Percentiles rank a stretch among this genome's conserved stretches.
Conservation (phyloP, 92 coral and sea anemone species). For the Umimayanthus chanpuru region DNA sequence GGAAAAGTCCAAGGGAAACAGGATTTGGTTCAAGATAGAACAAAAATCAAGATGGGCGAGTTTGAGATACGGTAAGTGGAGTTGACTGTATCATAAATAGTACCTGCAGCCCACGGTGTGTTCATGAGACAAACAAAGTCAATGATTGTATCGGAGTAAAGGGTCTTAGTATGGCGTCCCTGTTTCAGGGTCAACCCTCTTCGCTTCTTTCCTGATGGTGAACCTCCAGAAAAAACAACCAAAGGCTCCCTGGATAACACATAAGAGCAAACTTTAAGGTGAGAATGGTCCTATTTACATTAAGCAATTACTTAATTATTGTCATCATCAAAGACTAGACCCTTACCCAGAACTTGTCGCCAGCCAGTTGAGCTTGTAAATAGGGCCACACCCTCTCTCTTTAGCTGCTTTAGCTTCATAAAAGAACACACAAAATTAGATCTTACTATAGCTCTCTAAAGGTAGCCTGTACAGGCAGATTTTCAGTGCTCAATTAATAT, state of each 20-base stretch:
- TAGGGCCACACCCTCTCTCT: conserved; percentile 80
- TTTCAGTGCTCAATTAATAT: too few relatives aligned
- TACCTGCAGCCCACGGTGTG: conserved; percentile 82
- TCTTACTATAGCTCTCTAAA: too few relatives aligned
- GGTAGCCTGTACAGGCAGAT: too few relatives aligned
- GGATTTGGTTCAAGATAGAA: too few relatives aligned
- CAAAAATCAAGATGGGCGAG: too few relatives aligned
- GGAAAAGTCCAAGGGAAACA: too few relatives aligned
- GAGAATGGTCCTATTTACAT: neutral
- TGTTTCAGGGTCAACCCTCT: conserved; percentile 90
- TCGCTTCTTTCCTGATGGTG: conserved; percentile 71
- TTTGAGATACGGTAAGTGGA: too few relatives aligned
- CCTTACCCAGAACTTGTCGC: conserved; percentile 82
- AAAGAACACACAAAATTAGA: neutral
- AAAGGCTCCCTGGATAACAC: conserved; percentile 73
- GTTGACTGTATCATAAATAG: neutral
- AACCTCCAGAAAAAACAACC: conserved; percentile 91
- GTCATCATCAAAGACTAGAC: neutral
- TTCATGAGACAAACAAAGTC: conserved; percentile 69
- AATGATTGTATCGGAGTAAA: conserved; percentile 69
- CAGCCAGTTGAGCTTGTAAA: conserved; percentile 77
- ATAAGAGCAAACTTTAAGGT: neutral
- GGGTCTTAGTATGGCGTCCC: conserved; percentile 69
- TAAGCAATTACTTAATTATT: neutral
- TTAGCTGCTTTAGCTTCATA: conserved; percentile 69